Evolutionary conservation across 2,113 vertebrate genomes (phyloP).

Genomic region (Cairina moschata): DNA sequence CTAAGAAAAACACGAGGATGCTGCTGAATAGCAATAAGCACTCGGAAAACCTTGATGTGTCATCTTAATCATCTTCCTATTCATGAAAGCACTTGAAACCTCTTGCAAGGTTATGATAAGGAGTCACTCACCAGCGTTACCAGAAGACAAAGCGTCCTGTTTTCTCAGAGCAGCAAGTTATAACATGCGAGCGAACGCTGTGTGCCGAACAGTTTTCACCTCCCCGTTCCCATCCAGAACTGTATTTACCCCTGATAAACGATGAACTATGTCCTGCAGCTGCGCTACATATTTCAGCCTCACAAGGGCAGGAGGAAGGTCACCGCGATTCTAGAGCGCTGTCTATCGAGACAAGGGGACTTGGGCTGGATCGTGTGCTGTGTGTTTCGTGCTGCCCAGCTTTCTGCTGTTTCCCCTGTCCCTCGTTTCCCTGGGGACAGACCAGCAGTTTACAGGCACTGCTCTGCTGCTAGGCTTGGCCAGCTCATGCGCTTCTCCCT

Average conservation of each 20-base stretch:
- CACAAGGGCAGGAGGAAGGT: slow-evolving; percentile 37
- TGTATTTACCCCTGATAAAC: slow-evolving; percentile 58
- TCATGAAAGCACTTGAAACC: slow-evolving; percentile 28
- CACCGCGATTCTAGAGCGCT: not conserved
- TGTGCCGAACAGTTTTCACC: slow-evolving; percentile 43
- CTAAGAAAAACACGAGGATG: not conserved
- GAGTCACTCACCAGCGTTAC: slow-evolving; percentile 22
- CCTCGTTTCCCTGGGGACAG: not conserved
- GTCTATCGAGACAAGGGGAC: not conserved
- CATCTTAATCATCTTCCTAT: slow-evolving; percentile 45
- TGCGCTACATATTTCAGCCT: slow-evolving; percentile 49
- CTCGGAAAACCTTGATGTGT: slow-evolving; percentile 42
- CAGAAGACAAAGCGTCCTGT: slow-evolving; percentile 41
- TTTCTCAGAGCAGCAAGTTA: slow-evolving; percentile 40
- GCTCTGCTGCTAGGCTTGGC: not conserved
- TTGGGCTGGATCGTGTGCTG: not conserved
- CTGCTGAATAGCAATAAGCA: not conserved
- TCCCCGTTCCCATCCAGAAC: slow-evolving; percentile 29
- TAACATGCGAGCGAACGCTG: not conserved
- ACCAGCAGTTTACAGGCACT: slow-evolving; percentile 11
- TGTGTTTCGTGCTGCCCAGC: not conserved
- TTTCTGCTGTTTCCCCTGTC: not conserved
- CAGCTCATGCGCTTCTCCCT: not conserved
- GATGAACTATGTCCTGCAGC: slow-evolving; percentile 35
- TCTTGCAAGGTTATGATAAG: slow-evolving; percentile 36